phyloP scores from a whole-genome alignment of 1,140 invertebrate genomes.

The Branchinecta lindahli region DNA sequence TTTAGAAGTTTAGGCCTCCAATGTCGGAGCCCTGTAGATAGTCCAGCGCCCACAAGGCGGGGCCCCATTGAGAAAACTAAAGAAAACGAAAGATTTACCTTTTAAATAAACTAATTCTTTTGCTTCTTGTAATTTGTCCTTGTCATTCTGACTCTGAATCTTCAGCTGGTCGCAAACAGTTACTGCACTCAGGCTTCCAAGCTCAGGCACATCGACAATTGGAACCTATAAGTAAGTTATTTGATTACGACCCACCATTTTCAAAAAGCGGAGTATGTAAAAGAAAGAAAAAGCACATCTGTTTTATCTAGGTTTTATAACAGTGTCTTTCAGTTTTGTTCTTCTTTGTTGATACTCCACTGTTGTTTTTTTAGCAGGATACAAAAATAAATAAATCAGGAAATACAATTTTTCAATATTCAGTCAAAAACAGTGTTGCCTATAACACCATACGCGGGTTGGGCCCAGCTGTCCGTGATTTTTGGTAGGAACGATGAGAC shows the following conservation, averaged over 20 bases:
- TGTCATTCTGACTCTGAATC: slow-evolving; percentile 95
- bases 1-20: no score
- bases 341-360: no score
- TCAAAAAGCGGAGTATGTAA: slow-evolving; percentile 16
- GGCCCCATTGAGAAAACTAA: no score
- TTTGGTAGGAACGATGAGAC: no score
- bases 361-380: no score
- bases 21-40: no score
- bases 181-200: slow-evolving; percentile 70
- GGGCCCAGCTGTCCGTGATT: no score
- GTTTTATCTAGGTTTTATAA: slow-evolving; percentile 11
- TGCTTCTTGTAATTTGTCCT: slow-evolving; percentile 78
- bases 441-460: no score
- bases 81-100: slow-evolving; percentile 35
- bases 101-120: slow-evolving; percentile 94
- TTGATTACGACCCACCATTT: slow-evolving; percentile 14
- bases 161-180: slow-evolving; percentile 73
- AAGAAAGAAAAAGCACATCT: slow-evolving; percentile 11
- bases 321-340: slow-evolving; percentile 7
- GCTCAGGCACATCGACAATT: slow-evolving; percentile 81
- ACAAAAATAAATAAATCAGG: no score
- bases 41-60: no score
- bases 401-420: no score
- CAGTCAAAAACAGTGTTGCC: no score
- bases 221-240: slow-evolving; percentile 44